Conservation (phyloP, 2,888 invertebrate genomes). For the Brachypterus glaber region DNA sequence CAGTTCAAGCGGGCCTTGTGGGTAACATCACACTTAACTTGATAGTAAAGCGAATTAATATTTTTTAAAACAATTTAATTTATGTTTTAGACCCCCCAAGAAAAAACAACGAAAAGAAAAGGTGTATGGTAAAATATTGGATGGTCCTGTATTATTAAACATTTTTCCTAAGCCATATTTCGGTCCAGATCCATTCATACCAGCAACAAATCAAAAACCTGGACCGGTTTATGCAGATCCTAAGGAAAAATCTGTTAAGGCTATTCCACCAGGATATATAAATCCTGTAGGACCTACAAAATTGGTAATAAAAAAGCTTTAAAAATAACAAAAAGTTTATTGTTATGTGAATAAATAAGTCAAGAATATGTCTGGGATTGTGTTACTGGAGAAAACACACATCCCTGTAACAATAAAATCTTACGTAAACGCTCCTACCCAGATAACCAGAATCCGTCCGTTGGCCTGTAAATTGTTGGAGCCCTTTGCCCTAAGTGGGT, state of each 20-base stretch:
- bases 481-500: no score
- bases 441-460: no score
- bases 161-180: constrained; percentile 35
- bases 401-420: no score
- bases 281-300: background rate
- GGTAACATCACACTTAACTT: constrained; percentile 8
- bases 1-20: background rate
- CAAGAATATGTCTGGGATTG: no score
- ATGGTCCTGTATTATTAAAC: constrained; percentile 29
- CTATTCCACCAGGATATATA: constrained; percentile 21
- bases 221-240: constrained; percentile 31
- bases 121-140: constrained; percentile 24
- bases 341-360: no score
- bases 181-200: constrained; percentile 36
- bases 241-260: constrained; percentile 16
- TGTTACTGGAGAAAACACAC: no score
- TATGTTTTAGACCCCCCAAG: no score
- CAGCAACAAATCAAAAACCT: constrained; percentile 25
- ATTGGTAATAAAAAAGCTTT: constrained; percentile 1
- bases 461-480: no score
- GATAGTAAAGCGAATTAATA: constrained; percentile 30
- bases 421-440: no score
- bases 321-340: no score
- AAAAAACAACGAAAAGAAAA: constrained; percentile 22
- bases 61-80: constrained; percentile 23